Percentiles rank a stretch among this genome's conserved stretches.
Conservation (phyloP, 2,888 invertebrate species). For the Osmoderma eremita region DNA sequence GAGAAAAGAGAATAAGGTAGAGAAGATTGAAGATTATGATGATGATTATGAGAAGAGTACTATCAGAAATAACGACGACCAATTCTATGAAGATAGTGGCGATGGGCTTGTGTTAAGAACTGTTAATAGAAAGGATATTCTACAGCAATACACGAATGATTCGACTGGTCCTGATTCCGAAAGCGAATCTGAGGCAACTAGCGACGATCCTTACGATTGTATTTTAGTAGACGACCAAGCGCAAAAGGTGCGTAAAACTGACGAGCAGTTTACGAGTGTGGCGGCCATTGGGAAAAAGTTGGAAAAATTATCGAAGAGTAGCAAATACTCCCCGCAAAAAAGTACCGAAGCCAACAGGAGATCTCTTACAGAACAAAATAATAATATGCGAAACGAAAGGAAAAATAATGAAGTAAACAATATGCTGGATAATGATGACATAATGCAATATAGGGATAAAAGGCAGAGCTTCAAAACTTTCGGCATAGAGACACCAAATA, state of each 20-base stretch:
- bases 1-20: slow-evolving; percentile 59
- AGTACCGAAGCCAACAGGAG: slow-evolving; percentile 54
- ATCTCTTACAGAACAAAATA: slow-evolving; percentile 50
- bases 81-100: slow-evolving; percentile 74
- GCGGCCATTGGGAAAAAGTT: slow-evolving; percentile 63
- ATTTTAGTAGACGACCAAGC: slow-evolving; percentile 82
- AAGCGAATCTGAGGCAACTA: slow-evolving; percentile 72
- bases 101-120: slow-evolving; percentile 77
- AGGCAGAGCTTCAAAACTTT: slow-evolving; percentile 60
- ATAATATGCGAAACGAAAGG: slow-evolving; percentile 51
- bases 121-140: slow-evolving; percentile 77
- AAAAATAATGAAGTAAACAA: slow-evolving; percentile 45
- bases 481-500: slow-evolving; percentile 55
- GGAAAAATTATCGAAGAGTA: slow-evolving; percentile 62
- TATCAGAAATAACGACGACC: slow-evolving; percentile 65
- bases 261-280: slow-evolving; percentile 63
- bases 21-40: slow-evolving; percentile 44
- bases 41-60: slow-evolving; percentile 51
- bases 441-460: slow-evolving; percentile 56
- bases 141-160: slow-evolving; percentile 74
- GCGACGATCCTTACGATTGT: slow-evolving; percentile 81
- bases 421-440: slow-evolving; percentile 52
- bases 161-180: slow-evolving; percentile 72
- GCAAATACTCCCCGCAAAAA: slow-evolving; percentile 60
- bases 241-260: slow-evolving; percentile 55